These are phyloP conservation scores for Ormyrus thymus DNA, from an alignment of 2,888 invertebrate species.

Conservation along the genomic window DNA sequence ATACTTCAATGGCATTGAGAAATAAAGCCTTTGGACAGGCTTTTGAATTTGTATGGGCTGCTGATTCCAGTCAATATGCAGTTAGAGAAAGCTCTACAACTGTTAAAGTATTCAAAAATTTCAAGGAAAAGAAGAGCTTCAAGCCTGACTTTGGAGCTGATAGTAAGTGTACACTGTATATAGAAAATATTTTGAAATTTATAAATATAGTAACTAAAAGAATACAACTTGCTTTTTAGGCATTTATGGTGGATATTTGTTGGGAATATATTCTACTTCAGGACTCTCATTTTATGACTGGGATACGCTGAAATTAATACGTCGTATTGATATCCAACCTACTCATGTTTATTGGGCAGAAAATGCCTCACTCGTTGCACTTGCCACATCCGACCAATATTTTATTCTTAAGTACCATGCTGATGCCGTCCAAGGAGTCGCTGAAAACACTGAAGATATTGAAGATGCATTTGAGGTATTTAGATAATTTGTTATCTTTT, in stretches of 20 bases:
- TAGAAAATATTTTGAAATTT: neutral
- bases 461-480: constrained; percentile 96
- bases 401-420: constrained; percentile 93
- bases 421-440: constrained; percentile 85
- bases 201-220: neutral
- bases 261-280: constrained; percentile 94
- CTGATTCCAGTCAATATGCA: constrained; percentile 95
- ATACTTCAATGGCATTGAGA: constrained; percentile 98
- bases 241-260: constrained; percentile 92
- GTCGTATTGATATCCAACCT: constrained; percentile 97
- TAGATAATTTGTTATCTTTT: neutral
- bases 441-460: constrained; percentile 87
- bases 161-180: constrained; percentile 76
- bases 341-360: constrained; percentile 97
- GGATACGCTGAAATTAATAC: constrained; percentile 93
- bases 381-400: constrained; percentile 96
- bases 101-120: constrained; percentile 97
- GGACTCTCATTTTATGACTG: constrained; percentile 96
- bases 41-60: constrained; percentile 99
- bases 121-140: constrained; percentile 96
- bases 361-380: constrained; percentile 92
- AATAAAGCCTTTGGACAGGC: constrained; percentile 99
- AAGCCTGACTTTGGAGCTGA: constrained; percentile 98
- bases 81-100: constrained; percentile 92
- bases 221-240: constrained; percentile 74